phyloP scores from a whole-genome alignment of 2,888 invertebrate species.

The Agriotes lineatus region DNA sequence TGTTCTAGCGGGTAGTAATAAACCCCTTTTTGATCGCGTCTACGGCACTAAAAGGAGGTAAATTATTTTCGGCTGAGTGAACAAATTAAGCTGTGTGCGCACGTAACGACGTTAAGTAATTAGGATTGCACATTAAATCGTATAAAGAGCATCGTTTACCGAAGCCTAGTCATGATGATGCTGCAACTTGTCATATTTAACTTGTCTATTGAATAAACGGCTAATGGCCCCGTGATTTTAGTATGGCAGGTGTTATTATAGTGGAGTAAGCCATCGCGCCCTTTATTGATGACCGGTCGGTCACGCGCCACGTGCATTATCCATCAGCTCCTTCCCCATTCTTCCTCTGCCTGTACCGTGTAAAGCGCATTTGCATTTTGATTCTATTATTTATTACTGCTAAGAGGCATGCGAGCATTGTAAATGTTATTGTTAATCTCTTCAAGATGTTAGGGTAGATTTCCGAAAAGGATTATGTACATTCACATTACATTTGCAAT shows the following conservation, averaged over 20 bases:
- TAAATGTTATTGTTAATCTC: too few relatives aligned
- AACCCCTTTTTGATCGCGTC: not conserved
- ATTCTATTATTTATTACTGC: not conserved
- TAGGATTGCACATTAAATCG: slow-evolving; percentile 32
- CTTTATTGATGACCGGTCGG: slow-evolving; percentile 46
- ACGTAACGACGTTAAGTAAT: slow-evolving; percentile 36
- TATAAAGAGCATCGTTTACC: slow-evolving; percentile 25
- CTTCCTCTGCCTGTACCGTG: not conserved
- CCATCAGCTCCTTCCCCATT: slow-evolving; percentile 11
- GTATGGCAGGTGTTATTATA: slow-evolving; percentile 56
- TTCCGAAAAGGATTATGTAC: too few relatives aligned
- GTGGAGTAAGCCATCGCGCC: slow-evolving; percentile 49
- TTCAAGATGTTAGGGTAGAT: too few relatives aligned
- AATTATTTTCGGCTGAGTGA: slow-evolving; percentile 28
- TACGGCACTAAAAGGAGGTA: not conserved
- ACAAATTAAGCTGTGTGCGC: slow-evolving; percentile 32
- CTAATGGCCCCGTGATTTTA: slow-evolving; percentile 53
- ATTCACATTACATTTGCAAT: too few relatives aligned
- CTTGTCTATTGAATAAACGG: slow-evolving; percentile 56
- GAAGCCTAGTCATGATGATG: slow-evolving; percentile 49
- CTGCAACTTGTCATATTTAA: slow-evolving; percentile 57
- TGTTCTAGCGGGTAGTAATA: not conserved
- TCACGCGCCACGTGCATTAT: slow-evolving; percentile 43
- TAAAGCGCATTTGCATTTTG: slow-evolving; percentile 7
- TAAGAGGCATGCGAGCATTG: too few relatives aligned